Evolutionary conservation across 2,888 invertebrate species (phyloP).

Genomic region (Incurvaria masculella): DNA sequence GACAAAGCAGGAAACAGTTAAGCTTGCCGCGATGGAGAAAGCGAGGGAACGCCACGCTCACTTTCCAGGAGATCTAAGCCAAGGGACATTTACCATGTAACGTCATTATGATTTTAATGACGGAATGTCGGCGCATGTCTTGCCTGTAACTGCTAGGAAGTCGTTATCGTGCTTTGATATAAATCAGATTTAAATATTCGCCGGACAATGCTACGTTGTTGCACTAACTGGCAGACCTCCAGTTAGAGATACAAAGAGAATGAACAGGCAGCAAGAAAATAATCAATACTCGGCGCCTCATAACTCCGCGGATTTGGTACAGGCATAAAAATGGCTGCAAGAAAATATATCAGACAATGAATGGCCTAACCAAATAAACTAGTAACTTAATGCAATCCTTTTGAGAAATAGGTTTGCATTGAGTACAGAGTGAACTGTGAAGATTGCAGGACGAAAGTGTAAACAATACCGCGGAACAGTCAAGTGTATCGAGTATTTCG

Average conservation of each 20-base stretch:
- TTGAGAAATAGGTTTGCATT: neutral
- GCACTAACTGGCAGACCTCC: neutral
- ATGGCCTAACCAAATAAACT: too few species aligned
- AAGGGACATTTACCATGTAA: neutral
- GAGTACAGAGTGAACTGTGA: neutral
- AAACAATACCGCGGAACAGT: neutral
- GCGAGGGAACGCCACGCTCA: neutral
- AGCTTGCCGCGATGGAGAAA: neutral
- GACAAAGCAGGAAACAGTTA: neutral
- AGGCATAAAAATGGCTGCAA: too few species aligned
- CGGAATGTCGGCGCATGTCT: neutral
- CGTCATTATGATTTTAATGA: neutral
- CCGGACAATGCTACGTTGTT: neutral
- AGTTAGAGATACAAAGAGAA: too few species aligned
- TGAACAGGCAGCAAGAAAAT: too few species aligned
- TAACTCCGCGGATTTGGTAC: too few species aligned
- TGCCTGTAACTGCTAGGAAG: neutral
- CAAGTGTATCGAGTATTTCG: neutral
- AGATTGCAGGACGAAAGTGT: neutral
- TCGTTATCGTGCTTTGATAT: neutral
- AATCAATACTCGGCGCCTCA: too few species aligned
- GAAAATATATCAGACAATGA: too few species aligned
- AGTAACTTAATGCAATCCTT: too few species aligned
- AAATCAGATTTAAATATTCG: neutral
- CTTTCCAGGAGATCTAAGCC: neutral